These are phyloP conservation scores for Menura novaehollandiae DNA, from an alignment of 2,113 vertebrate genomes.

Conservation along the genomic window DNA sequence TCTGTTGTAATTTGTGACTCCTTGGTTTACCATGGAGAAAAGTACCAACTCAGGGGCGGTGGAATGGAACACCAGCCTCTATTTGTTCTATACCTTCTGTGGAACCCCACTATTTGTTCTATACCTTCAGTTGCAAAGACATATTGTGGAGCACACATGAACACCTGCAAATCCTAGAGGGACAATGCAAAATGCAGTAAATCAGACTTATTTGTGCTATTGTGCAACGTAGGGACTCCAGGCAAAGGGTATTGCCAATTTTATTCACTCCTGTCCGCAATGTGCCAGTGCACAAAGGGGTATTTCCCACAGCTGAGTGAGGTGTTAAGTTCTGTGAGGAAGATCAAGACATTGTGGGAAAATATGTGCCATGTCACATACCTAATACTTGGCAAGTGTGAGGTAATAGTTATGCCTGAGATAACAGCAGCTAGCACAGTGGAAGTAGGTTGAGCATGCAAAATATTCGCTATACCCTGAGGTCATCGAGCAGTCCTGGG, in stretches of 20 bases:
- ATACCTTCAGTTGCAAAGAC: neutral
- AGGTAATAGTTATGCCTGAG: neutral
- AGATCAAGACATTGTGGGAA: constrained; percentile 25
- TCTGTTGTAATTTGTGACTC: neutral
- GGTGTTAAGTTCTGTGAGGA: neutral
- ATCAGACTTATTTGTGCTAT: neutral
- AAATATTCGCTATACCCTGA: constrained; percentile 1
- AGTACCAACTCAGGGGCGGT: accelerated
- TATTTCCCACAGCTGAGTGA: neutral
- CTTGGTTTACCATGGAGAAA: neutral
- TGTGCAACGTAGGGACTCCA: neutral
- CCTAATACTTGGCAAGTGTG: neutral
- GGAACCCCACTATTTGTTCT: neutral
- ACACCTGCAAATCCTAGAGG: neutral
- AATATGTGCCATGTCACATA: constrained; percentile 15
- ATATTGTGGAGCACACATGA: accelerated
- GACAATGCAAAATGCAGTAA: neutral
- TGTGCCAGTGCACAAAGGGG: neutral
- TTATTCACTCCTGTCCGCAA: neutral
- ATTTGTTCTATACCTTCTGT: neutral
- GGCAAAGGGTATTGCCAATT: neutral
- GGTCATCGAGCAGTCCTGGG: neutral
- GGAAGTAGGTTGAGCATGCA: neutral
- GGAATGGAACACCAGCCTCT: neutral
- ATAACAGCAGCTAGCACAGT: neutral